phyloP scores from a whole-genome alignment of 2,113 vertebrate species.

The Anseranas semipalmata region DNA sequence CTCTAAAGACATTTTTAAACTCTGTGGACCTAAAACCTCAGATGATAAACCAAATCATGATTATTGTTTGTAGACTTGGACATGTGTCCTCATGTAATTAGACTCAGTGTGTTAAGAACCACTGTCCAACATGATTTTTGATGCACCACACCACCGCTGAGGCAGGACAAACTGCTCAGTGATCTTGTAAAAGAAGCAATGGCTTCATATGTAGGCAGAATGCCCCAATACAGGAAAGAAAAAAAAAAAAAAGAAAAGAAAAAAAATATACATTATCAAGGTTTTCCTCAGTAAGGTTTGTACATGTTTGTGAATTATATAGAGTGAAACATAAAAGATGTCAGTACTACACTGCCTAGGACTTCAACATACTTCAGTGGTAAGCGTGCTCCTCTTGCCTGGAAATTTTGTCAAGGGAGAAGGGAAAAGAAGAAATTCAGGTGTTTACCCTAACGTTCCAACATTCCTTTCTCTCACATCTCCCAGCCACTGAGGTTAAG shows the following conservation, averaged over 20 bases:
- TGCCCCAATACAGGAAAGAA: rapidly evolving
- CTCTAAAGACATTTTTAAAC: neutral
- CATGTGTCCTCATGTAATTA: neutral
- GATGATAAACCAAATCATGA: neutral
- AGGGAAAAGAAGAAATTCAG: neutral
- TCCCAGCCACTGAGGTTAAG: neutral
- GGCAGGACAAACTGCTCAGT: neutral
- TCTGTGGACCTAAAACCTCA: neutral
- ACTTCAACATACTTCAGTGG: neutral
- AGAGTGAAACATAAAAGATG: neutral
- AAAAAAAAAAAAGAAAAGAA: neutral
- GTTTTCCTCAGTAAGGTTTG: neutral
- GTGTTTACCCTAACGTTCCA: neutral
- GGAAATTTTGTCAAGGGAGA: neutral
- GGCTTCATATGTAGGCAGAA: neutral
- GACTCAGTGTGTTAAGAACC: neutral
- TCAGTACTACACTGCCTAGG: neutral
- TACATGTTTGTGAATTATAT: neutral
- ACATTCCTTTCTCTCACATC: neutral
- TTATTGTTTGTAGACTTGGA: neutral
- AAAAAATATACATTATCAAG: neutral
- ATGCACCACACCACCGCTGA: neutral
- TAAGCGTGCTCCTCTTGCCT: neutral
- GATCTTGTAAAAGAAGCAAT: neutral
- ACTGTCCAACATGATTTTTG: neutral